Percentiles rank a stretch among this genome's conserved stretches.
Evolutionary conservation across 2,797 vertebrate genomes (phyloP).

Genomic region (Perodicticus potto): DNA sequence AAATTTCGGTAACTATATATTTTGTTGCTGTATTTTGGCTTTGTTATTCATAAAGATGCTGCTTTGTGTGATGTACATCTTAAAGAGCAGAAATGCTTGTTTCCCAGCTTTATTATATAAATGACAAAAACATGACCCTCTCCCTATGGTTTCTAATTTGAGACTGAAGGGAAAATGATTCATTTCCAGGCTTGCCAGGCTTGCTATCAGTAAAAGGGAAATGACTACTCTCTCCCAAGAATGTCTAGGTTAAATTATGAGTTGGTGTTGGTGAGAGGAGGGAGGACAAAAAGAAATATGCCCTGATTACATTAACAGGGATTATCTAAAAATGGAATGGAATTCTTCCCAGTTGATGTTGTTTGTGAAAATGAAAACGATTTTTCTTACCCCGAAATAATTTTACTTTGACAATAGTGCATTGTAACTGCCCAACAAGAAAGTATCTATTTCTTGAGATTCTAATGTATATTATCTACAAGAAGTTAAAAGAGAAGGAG

Average conservation of each 20-base stretch:
- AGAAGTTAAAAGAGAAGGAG: conserved; percentile 61
- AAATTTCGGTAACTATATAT: neutral
- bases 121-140: neutral
- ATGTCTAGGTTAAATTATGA: neutral
- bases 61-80: conserved; percentile 15
- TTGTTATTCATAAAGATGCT: neutral
- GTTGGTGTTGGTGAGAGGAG: neutral
- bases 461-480: conserved; percentile 61
- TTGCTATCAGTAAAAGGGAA: neutral
- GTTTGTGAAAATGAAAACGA: conserved; percentile 49
- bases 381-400: conserved; percentile 56
- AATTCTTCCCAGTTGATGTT: conserved; percentile 53
- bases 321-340: conserved; percentile 72
- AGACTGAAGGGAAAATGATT: neutral
- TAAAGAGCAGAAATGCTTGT: neutral
- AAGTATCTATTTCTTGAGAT: conserved; percentile 38
- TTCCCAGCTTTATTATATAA: conserved; percentile 17
- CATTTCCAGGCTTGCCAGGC: neutral
- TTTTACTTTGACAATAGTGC: neutral
- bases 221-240: conserved; percentile 17
- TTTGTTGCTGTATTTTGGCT: conserved; percentile 53
- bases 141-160: conserved; percentile 21
- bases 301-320: conserved; percentile 33
- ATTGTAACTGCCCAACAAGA: neutral
- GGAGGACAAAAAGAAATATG: neutral